Base-by-base conservation (phyloP, 2,888 invertebrate species). In the Plebejus anna region DNA sequence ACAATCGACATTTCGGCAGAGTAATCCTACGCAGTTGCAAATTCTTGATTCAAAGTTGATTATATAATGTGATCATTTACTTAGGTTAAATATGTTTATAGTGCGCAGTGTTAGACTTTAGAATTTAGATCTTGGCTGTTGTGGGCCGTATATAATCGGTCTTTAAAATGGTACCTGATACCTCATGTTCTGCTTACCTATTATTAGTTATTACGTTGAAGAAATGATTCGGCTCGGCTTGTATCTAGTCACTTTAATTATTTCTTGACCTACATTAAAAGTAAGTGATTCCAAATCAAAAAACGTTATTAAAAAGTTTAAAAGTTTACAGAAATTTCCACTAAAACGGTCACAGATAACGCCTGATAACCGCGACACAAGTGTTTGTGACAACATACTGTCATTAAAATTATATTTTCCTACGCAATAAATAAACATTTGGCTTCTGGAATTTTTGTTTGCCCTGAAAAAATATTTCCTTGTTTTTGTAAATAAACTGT, bases 291-390 rank as follows among this genome's bases (percentile, higher is more conserved):
- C 5, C 11, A 66, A 32, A 36, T 66, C 11, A 16, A 59, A 28
- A 75, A 78, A 55, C 61, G 28, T 61, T 42, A 16, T 22, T 32
- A 72, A 76, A 59, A 28, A 61, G 61, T 72, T 66, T 71, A 72
- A 72, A 72, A 73, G 47, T 75, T 75, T 47, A 75, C 61, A 78
- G 73, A 78, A 78, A 76, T 76, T 78, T 78, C 77, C 77, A 78
- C 73, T 72, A 75, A 66, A 70, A 36, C 57, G 57, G 51, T 32
- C 51, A 16, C 22, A 72, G 78, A 78, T 78, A 76, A 78, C 76
- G 32, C 22, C 32, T 36, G 76, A 75, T 76, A 76, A 76, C 76
- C 47, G 28, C 28, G 70, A 51, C 38, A 71, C 71, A 32, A 51
- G 32, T 73, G 28, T 57, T 70, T 76, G 32, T 61, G 47, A 51